Evolutionary conservation across 2,797 vertebrate genomes (phyloP).

Genomic region (Tragopan temminckii): DNA sequence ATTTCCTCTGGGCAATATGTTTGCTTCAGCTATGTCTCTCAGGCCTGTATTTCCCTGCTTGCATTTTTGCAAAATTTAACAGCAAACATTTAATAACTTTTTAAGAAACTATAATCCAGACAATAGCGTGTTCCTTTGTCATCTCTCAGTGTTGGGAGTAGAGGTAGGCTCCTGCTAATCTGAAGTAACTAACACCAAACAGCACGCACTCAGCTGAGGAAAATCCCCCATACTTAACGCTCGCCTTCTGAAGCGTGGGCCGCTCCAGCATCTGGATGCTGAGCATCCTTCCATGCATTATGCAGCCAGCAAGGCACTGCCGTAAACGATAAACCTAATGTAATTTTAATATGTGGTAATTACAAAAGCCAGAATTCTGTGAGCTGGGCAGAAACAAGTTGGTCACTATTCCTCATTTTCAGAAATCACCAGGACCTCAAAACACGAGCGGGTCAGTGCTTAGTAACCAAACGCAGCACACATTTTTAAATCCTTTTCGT

Average conservation of each 20-base stretch:
- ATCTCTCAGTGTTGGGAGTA: background rate
- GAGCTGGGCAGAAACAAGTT: background rate
- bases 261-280: background rate
- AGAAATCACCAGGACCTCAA: background rate
- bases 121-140: background rate
- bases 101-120: background rate
- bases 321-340: background rate
- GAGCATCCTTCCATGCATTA: background rate
- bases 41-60: background rate
- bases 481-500: background rate
- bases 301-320: background rate
- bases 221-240: background rate
- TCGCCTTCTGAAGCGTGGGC: background rate
- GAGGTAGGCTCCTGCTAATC: background rate
- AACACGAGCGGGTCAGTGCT: background rate
- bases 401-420: background rate
- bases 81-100: background rate
- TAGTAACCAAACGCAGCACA: background rate
- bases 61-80: background rate
- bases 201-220: background rate
- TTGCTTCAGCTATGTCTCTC: background rate
- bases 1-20: background rate
- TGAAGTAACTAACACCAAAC: background rate
- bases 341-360: background rate
- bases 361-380: background rate